A percentile compares a stretch with the other conserved stretches of the same genome.
Conservation (phyloP, 1,140 invertebrate species). For the Lamellibrachia luymesi region DNA sequence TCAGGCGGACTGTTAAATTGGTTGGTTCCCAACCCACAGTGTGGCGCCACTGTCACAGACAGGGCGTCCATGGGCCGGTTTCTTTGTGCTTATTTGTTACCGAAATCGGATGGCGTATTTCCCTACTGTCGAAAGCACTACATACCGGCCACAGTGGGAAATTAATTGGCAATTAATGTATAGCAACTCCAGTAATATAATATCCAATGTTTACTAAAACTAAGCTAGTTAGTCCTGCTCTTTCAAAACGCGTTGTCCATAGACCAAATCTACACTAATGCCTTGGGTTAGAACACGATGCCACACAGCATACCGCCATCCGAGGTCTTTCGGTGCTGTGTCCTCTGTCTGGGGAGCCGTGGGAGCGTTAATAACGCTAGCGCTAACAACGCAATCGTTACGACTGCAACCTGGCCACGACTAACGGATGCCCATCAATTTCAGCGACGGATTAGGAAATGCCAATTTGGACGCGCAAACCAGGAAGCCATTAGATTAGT, state of each 20-base stretch:
- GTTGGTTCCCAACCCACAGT: not conserved
- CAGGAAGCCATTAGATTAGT: slow-evolving; percentile 4
- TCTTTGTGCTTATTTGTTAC: not conserved
- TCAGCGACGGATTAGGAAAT: not conserved
- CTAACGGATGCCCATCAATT: not conserved
- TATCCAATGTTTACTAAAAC: not conserved
- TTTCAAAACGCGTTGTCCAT: not conserved
- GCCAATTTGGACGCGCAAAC: slow-evolving; percentile 3
- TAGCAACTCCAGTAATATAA: not conserved
- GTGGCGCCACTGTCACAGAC: not conserved
- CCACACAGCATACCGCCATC: not conserved
- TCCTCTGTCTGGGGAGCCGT: not conserved
- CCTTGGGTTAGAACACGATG: not conserved
- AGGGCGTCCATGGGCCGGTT: not conserved
- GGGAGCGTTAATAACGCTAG: not conserved
- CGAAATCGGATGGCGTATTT: not conserved
- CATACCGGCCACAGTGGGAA: too few species aligned
- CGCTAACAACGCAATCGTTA: not conserved
- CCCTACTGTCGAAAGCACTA: not conserved
- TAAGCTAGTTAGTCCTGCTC: not conserved
- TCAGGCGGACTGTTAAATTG: too few species aligned
- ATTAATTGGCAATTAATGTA: not conserved
- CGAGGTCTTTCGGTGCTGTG: not conserved
- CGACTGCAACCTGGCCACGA: not conserved
- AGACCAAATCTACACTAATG: not conserved